Evolutionary conservation across 2,797 vertebrate species (phyloP).

Genomic region (Eupleurogrammus muticus): DNA sequence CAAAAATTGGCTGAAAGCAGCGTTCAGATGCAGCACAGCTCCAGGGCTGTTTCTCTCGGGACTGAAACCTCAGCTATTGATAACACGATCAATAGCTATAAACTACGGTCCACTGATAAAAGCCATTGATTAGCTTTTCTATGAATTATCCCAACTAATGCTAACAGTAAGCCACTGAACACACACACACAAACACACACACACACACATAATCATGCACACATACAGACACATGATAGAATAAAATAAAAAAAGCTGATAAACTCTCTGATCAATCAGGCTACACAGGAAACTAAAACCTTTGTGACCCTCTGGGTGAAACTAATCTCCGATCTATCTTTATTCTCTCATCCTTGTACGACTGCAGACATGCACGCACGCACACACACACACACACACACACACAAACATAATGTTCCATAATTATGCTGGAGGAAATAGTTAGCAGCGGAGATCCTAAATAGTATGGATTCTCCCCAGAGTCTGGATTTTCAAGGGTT

Average conservation of each 20-base stretch:
- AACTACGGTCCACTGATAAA: constrained; percentile 50
- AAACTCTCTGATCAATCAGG: constrained; percentile 44
- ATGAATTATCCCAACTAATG: constrained; percentile 5
- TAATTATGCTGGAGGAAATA: constrained; percentile 66
- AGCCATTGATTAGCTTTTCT: constrained; percentile 49
- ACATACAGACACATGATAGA: constrained; percentile 20
- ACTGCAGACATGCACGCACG: constrained; percentile 34
- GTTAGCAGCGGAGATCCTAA: constrained; percentile 63
- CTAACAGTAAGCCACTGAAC: constrained; percentile 1
- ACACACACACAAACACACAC: neutral
- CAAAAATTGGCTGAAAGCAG: constrained; percentile 21
- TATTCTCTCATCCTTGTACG: constrained; percentile 36
- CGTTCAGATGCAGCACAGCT: constrained; percentile 30
- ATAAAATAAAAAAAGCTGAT: constrained; percentile 7
- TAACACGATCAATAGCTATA: constrained; percentile 43
- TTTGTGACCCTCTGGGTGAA: constrained; percentile 37
- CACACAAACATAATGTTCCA: constrained; percentile 39
- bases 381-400: constrained; percentile 45
- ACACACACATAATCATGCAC: too few relatives aligned
- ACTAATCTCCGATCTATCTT: constrained; percentile 54
- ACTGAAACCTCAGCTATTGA: constrained; percentile 57
- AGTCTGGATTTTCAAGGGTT: constrained; percentile 73
- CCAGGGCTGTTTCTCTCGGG: constrained; percentile 4
- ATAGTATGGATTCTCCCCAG: constrained; percentile 58
- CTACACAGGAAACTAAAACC: constrained; percentile 52